Evolutionary conservation across 2,797 vertebrate species (phyloP).

Genomic region (Trichosurus vulpecula): DNA sequence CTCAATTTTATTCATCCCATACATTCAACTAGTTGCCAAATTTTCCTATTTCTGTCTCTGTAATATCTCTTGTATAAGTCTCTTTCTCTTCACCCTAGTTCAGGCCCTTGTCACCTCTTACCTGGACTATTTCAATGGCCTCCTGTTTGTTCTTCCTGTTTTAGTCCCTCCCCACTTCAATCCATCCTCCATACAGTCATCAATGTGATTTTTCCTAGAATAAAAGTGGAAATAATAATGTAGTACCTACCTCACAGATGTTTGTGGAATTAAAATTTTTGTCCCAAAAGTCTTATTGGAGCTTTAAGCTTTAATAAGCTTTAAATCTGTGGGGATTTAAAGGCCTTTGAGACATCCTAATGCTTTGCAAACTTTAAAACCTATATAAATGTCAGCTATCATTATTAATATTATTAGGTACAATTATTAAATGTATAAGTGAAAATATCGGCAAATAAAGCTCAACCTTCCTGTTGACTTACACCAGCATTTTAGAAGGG

Average conservation of each 20-base stretch:
- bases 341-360: not conserved
- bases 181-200: not conserved
- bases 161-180: not conserved
- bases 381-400: not conserved
- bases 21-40: not conserved
- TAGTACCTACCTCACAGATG: not conserved
- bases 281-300: not conserved
- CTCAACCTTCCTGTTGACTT: not conserved
- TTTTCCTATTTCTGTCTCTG: not conserved
- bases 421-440: not conserved
- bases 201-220: not conserved
- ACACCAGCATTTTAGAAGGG: not conserved
- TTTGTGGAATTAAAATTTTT: not conserved
- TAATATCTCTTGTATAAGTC: not conserved
- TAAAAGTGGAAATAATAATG: not conserved
- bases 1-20: not conserved
- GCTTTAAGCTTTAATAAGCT: not conserved
- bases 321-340: not conserved
- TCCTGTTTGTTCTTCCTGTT: not conserved
- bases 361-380: not conserved
- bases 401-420: not conserved
- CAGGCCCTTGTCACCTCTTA: not conserved
- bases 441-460: not conserved
- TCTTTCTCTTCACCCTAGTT: not conserved
- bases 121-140: not conserved